Conservation (phyloP, 2,113 vertebrate species). For the Anhinga rufa region DNA sequence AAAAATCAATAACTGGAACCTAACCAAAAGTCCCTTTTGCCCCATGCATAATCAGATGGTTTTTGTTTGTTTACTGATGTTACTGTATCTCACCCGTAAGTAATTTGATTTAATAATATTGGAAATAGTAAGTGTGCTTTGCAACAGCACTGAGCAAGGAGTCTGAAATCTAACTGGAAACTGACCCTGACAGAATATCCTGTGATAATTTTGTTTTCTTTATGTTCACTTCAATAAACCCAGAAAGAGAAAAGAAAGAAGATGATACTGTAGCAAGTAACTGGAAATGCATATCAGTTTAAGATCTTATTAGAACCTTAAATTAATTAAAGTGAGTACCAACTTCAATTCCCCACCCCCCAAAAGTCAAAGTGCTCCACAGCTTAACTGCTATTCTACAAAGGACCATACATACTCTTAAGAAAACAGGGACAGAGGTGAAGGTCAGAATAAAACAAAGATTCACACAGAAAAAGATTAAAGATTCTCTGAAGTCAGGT, state of each 20-base stretch:
- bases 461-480: not conserved
- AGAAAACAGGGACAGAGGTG: not conserved
- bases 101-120: slow-evolving; percentile 47
- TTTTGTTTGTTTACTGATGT: slow-evolving; percentile 32
- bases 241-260: not conserved
- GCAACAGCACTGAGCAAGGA: not conserved
- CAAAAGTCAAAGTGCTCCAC: not conserved
- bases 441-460: not conserved
- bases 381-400: not conserved
- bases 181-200: not conserved
- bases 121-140: slow-evolving; percentile 12
- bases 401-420: not conserved
- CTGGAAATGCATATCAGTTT: not conserved
- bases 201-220: not conserved
- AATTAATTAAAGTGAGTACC: not conserved
- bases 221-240: not conserved
- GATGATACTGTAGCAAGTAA: not conserved
- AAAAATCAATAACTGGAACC: not conserved
- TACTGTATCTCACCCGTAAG: slow-evolving; percentile 3
- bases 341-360: not conserved
- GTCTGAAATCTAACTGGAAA: not conserved
- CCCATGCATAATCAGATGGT: not conserved
- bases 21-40: not conserved
- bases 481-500: not conserved
- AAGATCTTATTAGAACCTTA: not conserved